Evolutionary conservation across 2,797 vertebrate species (phyloP), one percentile per base, ranked within the genome.

Genomic region (Darevskia nairensis): DNA sequence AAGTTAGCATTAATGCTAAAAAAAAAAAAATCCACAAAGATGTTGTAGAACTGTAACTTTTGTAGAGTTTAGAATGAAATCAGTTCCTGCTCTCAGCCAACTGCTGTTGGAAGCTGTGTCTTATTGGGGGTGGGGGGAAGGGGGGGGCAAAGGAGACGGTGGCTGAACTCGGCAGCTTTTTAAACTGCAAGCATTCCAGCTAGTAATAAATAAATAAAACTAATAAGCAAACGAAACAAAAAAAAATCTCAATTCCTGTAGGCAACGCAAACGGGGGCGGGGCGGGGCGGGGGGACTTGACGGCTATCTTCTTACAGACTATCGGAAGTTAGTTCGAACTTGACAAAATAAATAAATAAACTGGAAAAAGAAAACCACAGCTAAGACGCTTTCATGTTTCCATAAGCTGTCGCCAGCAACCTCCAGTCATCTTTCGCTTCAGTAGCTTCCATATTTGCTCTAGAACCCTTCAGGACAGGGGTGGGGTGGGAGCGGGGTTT

Each of bases 1-100:
- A 98, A 95, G 93, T 97, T 97, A 97, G 96, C 96, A 66, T 97
- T 97, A 96, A 94, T 97, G 97, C 97, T 97, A 97, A 97, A 97
- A 83, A 75, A 75, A 76, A 96, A 95, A 64, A 78, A 97, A 50
- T 50, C 50, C 50, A 95, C 96, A 96, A 97, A 97, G 97, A 97
- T 97, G 97, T 97, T 97, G 97, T 98, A 98, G 98, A 98, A 98
- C 97, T 98, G 98, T 99, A 98, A 97, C 97, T 98, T 98, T 98
- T 98, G 98, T 99, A 98, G 98, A 98, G 97, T 98, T 98, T 98
- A 98, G 98, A 98, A 95, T 97, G 97, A 98, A 97, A 98, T 98
- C 97, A 97, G 97, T 97, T 97, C 97, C 97, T 97, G 98, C 97
- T 98, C 95, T 96, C 98, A 94, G 96, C 96, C 95, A 96, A 97